Percentiles rank a stretch among this genome's conserved stretches.
phyloP scores from a whole-genome alignment of 2,888 invertebrate genomes.

The Sminthurinus aureus region DNA sequence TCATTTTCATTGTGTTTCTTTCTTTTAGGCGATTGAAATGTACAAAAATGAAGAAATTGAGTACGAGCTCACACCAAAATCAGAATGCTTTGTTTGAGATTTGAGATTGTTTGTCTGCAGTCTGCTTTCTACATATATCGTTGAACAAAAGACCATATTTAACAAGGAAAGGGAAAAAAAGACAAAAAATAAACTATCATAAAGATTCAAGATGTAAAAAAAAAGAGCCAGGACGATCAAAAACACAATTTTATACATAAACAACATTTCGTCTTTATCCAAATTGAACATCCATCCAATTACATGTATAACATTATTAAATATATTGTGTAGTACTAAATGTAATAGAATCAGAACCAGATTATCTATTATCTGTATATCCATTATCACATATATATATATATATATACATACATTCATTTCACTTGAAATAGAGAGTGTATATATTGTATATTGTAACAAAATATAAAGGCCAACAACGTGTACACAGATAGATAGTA shows the following conservation, averaged over 20 bases:
- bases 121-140: background rate
- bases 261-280: background rate
- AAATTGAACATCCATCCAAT: too few relatives aligned
- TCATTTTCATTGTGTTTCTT: background rate
- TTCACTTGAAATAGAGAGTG: too few relatives aligned
- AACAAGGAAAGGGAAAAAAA: background rate
- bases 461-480: too few relatives aligned
- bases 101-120: slow-evolving; percentile 65
- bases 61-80: slow-evolving; percentile 86
- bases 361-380: background rate
- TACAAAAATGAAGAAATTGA: slow-evolving; percentile 93
- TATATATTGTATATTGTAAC: too few relatives aligned
- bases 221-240: background rate
- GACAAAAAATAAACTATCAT: too few relatives aligned
- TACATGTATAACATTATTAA: background rate
- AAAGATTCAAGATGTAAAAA: too few relatives aligned
- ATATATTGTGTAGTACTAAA: background rate
- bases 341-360: background rate
- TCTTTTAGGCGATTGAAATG: slow-evolving; percentile 81
- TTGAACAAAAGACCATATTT: background rate
- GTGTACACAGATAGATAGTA: too few relatives aligned
- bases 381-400: background rate
- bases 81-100: slow-evolving; percentile 88
- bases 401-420: too few relatives aligned
- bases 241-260: background rate